phyloP scores from a whole-genome alignment of 2,113 vertebrate genomes.

The Nothoprocta perdicaria region DNA sequence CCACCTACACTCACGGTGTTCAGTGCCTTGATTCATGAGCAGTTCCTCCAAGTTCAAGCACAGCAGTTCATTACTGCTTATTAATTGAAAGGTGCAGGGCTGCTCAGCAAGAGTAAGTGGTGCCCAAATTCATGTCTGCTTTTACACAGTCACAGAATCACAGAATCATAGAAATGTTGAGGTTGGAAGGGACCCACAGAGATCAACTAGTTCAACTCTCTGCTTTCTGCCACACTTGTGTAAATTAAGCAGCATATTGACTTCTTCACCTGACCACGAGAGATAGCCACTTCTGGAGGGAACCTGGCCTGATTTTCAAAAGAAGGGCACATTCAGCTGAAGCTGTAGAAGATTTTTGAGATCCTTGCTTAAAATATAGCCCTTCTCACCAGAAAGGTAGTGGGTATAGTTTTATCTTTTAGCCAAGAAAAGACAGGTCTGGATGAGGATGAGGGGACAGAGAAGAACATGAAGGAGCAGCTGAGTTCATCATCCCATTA shows the following conservation, averaged over 20 bases:
- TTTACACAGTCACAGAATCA: background rate
- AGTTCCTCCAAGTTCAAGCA: background rate
- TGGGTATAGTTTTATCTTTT: background rate
- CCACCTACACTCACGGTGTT: background rate
- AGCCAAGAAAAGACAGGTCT: background rate
- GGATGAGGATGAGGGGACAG: background rate
- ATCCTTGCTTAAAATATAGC: background rate
- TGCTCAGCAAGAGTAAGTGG: background rate
- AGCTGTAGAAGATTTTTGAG: background rate
- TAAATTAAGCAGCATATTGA: background rate
- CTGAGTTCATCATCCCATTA: background rate
- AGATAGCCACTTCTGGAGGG: background rate
- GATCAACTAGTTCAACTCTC: too few species aligned
- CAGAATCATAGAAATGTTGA: too few species aligned
- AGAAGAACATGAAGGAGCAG: background rate
- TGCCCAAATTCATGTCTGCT: background rate
- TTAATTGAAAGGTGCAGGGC: background rate
- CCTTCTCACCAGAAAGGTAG: background rate
- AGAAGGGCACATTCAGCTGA: background rate
- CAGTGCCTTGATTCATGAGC: background rate
- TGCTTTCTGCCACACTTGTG: background rate
- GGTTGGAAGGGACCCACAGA: too few species aligned
- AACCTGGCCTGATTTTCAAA: background rate
- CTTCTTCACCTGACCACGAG: background rate
- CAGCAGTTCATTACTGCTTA: background rate